Conservation (phyloP, 1,140 invertebrate species). For the Papilio aristodemus region DNA sequence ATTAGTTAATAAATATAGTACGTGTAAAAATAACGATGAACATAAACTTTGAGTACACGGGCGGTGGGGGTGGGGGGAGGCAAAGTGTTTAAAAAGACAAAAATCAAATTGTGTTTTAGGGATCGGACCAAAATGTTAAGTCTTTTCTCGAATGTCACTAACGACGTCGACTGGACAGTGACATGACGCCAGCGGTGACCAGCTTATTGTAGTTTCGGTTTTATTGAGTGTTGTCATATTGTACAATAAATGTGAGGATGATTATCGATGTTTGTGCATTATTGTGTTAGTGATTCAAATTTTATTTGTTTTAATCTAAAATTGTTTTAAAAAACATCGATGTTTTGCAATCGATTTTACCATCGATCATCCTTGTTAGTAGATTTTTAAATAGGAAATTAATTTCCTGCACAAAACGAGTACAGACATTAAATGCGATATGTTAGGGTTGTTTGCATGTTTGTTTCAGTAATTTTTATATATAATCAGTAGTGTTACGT, state of each 20-base stretch:
- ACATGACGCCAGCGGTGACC: constrained; percentile 51
- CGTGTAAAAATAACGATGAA: constrained; percentile 24
- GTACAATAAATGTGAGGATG: constrained; percentile 12
- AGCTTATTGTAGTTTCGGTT: constrained; percentile 32
- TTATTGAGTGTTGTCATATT: constrained; percentile 31
- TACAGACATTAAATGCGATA: constrained; percentile 29
- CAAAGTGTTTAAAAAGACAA: constrained; percentile 68
- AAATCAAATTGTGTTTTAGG: constrained; percentile 51
- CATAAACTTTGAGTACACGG: constrained; percentile 4
- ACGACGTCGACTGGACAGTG: constrained; percentile 38
- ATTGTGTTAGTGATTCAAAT: too few species aligned
- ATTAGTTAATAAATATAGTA: constrained; percentile 23
- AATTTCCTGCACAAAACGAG: constrained; percentile 29
- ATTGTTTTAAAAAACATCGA: not conserved
- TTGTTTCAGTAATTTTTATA: constrained; percentile 27
- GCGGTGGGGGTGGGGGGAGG: constrained; percentile 27
- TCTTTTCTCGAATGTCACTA: constrained; percentile 41
- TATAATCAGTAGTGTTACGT: constrained; percentile 38
- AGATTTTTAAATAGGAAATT: constrained; percentile 1
- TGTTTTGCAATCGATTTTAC: not conserved
- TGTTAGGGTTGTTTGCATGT: constrained; percentile 32
- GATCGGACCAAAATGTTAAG: constrained; percentile 64
- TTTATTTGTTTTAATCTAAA: constrained; percentile 24
- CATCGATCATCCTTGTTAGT: not conserved
- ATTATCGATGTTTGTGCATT: constrained; percentile 35